These are phyloP conservation scores for Synergus umbraculus DNA, from an alignment of 2,888 invertebrate genomes.

Conservation along the genomic window DNA sequence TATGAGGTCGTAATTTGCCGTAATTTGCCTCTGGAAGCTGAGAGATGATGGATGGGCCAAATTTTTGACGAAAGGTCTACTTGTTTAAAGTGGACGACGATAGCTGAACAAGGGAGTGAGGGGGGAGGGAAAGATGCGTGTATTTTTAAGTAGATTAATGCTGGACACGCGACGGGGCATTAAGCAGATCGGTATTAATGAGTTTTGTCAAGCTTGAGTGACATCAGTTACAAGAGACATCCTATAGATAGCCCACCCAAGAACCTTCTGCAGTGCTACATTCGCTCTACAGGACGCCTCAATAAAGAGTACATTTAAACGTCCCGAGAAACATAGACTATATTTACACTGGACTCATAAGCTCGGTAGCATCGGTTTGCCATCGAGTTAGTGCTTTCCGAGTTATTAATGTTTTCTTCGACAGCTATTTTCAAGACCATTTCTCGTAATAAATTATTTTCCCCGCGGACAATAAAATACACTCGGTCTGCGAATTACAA, in stretches of 20 bases:
- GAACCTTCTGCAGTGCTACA: conserved; percentile 67
- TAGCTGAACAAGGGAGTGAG: neutral
- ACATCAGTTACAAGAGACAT: conserved; percentile 74
- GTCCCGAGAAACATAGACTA: conserved; percentile 48
- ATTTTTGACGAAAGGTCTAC: conserved; percentile 15
- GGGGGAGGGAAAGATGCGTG: conserved; percentile 42
- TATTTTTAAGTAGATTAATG: conserved; percentile 75
- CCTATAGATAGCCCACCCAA: conserved; percentile 76
- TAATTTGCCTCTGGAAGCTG: neutral
- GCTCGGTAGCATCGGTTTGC: conserved; percentile 11
- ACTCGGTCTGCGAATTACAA: neutral
- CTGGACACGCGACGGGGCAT: conserved; percentile 74
- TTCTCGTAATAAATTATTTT: conserved; percentile 24
- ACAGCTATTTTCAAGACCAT: conserved; percentile 24
- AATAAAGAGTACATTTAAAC: conserved; percentile 42
- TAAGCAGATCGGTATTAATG: conserved; percentile 77
- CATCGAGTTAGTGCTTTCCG: conserved; percentile 1
- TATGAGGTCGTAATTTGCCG: conserved; percentile 5
- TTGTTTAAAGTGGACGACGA: conserved; percentile 17
- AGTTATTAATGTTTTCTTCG: conserved; percentile 36
- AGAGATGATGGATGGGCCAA: conserved; percentile 14
- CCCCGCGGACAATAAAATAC: neutral
- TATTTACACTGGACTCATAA: conserved; percentile 20
- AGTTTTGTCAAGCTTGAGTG: conserved; percentile 76
- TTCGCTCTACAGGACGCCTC: conserved; percentile 53